These are phyloP conservation scores for Scaptodrosophila latifasciaeformis DNA, from an alignment of 2,888 invertebrate genomes.

Conservation along the genomic window DNA sequence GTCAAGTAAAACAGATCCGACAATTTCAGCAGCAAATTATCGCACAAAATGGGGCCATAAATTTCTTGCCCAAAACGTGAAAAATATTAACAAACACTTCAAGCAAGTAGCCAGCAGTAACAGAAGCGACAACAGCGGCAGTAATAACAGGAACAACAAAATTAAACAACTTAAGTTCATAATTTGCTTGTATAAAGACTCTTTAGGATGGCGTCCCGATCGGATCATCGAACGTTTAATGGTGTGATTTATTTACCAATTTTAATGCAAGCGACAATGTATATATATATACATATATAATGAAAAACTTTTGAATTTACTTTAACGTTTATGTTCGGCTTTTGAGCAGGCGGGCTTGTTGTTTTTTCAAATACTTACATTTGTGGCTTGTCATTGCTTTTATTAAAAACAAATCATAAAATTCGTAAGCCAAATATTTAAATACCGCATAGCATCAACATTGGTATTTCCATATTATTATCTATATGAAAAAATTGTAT, in stretches of 20 bases:
- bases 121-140: background rate
- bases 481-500: slow-evolving; percentile 43
- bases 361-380: slow-evolving; percentile 6
- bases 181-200: background rate
- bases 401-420: slow-evolving; percentile 57
- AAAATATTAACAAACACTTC: slow-evolving; percentile 32
- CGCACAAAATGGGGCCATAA: slow-evolving; percentile 47
- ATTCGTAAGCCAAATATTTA: slow-evolving; percentile 43
- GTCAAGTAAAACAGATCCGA: slow-evolving; percentile 37
- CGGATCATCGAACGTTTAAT: slow-evolving; percentile 61
- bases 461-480: slow-evolving; percentile 3
- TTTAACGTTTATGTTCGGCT: slow-evolving; percentile 13
- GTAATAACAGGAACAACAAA: too few species aligned
- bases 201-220: slow-evolving; percentile 8
- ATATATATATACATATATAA: slow-evolving; percentile 20
- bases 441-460: slow-evolving; percentile 53
- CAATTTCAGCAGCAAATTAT: slow-evolving; percentile 48
- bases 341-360: background rate
- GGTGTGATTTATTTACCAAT: slow-evolving; percentile 62
- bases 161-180: background rate
- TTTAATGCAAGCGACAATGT: slow-evolving; percentile 37
- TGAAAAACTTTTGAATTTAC: slow-evolving; percentile 35
- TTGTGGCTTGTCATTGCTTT: slow-evolving; percentile 48
- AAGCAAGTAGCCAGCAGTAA: slow-evolving; percentile 29
- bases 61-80: slow-evolving; percentile 15